Evolutionary conservation across 1,140 invertebrate genomes (phyloP).

Genomic region (Leptinotarsa undecemlineata): DNA sequence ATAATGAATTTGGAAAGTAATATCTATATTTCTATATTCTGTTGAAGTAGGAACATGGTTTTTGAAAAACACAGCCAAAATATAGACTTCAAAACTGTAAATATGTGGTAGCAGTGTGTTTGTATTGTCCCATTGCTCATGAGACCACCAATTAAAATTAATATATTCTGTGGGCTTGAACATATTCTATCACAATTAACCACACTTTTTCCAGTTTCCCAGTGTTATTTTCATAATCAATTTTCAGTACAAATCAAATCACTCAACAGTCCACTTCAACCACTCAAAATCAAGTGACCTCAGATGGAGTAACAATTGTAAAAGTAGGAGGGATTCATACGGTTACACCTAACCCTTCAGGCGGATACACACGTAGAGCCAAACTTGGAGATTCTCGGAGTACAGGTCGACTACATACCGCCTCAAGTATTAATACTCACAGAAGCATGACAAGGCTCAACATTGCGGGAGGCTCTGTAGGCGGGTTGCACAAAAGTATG

Average conservation of each 20-base stretch:
- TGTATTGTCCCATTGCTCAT: too few species aligned
- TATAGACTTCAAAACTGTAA: too few species aligned
- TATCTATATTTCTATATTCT: too few species aligned
- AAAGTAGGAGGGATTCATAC: constrained; percentile 65
- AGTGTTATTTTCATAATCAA: too few species aligned
- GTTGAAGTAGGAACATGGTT: too few species aligned
- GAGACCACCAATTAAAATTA: too few species aligned
- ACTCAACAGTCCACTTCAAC: constrained; percentile 38
- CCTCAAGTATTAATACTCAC: constrained; percentile 68
- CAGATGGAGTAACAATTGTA: constrained; percentile 74
- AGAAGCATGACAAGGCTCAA: constrained; percentile 75
- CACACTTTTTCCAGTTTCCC: too few species aligned
- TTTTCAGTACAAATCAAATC: constrained; percentile 50
- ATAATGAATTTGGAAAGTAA: too few species aligned
- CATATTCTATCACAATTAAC: too few species aligned
- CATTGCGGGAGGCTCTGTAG: constrained; percentile 71
- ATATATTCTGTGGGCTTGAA: too few species aligned
- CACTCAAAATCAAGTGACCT: constrained; percentile 66
- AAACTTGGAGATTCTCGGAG: constrained; percentile 71
- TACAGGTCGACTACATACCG: constrained; percentile 69
- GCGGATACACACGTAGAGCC: constrained; percentile 64
- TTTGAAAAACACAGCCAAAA: too few species aligned
- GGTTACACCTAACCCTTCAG: constrained; percentile 42
- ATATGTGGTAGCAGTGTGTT: too few species aligned
- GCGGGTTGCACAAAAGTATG: constrained; percentile 80